Conservation (phyloP, 2,797 vertebrate species). For the Schizopygopsis pylzovi region DNA sequence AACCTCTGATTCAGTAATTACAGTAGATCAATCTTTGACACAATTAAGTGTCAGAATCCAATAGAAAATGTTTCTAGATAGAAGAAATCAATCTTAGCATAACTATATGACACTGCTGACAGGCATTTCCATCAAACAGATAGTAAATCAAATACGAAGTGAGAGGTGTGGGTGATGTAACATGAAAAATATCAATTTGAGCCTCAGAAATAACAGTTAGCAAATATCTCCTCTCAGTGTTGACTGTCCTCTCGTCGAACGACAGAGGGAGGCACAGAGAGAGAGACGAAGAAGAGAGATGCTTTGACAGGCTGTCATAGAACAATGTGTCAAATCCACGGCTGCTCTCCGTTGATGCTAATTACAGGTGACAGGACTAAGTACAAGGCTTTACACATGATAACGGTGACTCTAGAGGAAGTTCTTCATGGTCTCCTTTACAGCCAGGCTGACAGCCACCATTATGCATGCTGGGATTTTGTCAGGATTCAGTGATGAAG, state of each 20-base stretch:
- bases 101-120: conserved; percentile 24
- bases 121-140: conserved; percentile 27
- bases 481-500: conserved; percentile 49
- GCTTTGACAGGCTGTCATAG: conserved; percentile 68
- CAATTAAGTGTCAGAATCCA: conserved; percentile 55
- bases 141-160: conserved; percentile 36
- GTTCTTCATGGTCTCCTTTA: conserved; percentile 68
- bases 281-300: conserved; percentile 29
- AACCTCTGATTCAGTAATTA: conserved; percentile 57
- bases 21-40: conserved; percentile 56
- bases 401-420: conserved; percentile 72
- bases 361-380: conserved; percentile 79
- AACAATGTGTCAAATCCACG: conserved; percentile 66
- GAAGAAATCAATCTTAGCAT: conserved; percentile 37
- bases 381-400: conserved; percentile 69
- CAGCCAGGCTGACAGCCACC: conserved; percentile 68
- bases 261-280: conserved; percentile 50
- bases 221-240: conserved; percentile 36
- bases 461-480: conserved; percentile 70
- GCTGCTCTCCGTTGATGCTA: conserved; percentile 69
- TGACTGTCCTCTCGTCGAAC: conserved; percentile 50
- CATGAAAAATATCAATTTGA: conserved; percentile 9
- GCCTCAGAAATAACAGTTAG: conserved; percentile 20
- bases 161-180: conserved; percentile 9
- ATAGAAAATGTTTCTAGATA: conserved; percentile 33